Conservation (phyloP, 2,888 invertebrate species). For the Selenia dentaria region DNA sequence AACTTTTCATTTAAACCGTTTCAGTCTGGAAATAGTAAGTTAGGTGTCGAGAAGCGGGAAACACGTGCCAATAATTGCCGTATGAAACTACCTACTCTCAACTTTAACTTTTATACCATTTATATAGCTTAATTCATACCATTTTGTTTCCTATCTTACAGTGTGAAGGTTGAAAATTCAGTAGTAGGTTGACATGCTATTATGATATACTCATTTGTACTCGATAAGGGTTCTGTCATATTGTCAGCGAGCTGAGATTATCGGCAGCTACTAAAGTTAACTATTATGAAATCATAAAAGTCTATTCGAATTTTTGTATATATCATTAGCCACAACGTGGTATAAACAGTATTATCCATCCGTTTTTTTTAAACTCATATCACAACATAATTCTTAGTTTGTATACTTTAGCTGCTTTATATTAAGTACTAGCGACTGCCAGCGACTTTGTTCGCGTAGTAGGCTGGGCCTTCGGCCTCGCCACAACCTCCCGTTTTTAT, state of each 20-base stretch:
- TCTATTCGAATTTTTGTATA: too few relatives aligned
- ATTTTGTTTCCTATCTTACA: slow-evolving; percentile 25
- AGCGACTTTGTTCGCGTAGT: too few relatives aligned
- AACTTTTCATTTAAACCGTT: slow-evolving; percentile 16
- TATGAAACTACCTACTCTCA: slow-evolving; percentile 48
- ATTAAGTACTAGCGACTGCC: too few relatives aligned
- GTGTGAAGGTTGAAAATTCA: slow-evolving; percentile 6
- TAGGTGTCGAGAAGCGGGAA: slow-evolving; percentile 51
- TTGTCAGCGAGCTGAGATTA: neutral
- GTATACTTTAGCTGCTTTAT: too few relatives aligned
- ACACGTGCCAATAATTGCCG: slow-evolving; percentile 64
- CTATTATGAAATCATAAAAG: too few relatives aligned
- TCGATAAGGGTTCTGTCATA: neutral
- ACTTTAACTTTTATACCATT: slow-evolving; percentile 38
- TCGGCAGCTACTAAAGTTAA: too few relatives aligned
- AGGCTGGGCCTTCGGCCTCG: too few relatives aligned
- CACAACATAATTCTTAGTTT: too few relatives aligned
- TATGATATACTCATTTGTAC: slow-evolving; percentile 15
- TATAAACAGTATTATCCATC: too few relatives aligned
- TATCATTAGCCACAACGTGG: too few relatives aligned
- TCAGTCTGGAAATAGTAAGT: slow-evolving; percentile 41
- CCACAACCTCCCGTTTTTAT: too few relatives aligned
- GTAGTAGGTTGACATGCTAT: neutral
- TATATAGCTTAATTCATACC: slow-evolving; percentile 1
- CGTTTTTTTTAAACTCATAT: too few relatives aligned